Conservation (phyloP, 2,888 invertebrate genomes). For the Keiferia lycopersicella region DNA sequence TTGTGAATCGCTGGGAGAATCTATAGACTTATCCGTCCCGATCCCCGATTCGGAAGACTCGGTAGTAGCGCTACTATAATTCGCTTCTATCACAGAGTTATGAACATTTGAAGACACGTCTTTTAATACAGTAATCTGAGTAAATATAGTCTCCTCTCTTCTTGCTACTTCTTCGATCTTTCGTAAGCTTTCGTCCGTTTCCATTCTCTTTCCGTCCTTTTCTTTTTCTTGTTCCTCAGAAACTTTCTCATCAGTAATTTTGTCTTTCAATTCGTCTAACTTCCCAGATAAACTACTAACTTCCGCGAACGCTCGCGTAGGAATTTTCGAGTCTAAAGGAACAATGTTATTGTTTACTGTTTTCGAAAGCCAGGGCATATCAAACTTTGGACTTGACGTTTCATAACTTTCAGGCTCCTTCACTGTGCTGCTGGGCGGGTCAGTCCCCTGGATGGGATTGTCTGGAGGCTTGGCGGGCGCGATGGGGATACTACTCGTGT, state of each 20-base stretch:
- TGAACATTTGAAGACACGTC: constrained; percentile 73
- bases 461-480: constrained; percentile 75
- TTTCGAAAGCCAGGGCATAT: constrained; percentile 77
- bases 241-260: constrained; percentile 40
- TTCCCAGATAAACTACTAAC: constrained; percentile 65
- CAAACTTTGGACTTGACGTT: constrained; percentile 61
- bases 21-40: constrained; percentile 75
- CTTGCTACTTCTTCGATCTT: constrained; percentile 67
- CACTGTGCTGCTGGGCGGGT: constrained; percentile 74
- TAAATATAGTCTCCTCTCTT: constrained; percentile 71
- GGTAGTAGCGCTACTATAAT: constrained; percentile 66
- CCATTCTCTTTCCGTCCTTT: constrained; percentile 37
- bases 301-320: constrained; percentile 71
- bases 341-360: constrained; percentile 74
- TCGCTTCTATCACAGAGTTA: constrained; percentile 70
- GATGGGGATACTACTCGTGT: constrained; percentile 74
- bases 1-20: constrained; percentile 74
- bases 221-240: constrained; percentile 38
- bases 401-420: constrained; percentile 64
- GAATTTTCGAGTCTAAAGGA: constrained; percentile 61
- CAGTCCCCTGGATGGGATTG: constrained; percentile 74
- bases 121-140: constrained; percentile 74
- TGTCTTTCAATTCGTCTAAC: constrained; percentile 53
- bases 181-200: constrained; percentile 50
- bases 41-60: constrained; percentile 74